Conservation (phyloP, 2,113 vertebrate species). For the Rhinolophus ferrumequinum region DNA sequence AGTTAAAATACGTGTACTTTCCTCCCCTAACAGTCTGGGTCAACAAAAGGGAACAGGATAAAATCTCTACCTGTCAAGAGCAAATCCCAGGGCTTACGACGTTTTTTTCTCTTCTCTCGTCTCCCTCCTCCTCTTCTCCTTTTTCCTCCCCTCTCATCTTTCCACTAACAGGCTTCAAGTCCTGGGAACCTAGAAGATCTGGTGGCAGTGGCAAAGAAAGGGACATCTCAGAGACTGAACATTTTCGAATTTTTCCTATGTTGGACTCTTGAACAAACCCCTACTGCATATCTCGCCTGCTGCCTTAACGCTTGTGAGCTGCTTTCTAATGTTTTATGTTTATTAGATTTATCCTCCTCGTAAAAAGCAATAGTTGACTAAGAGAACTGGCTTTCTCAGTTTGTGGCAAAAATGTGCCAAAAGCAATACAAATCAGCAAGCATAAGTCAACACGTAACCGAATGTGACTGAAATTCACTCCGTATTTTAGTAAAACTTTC, state of each 20-base stretch:
- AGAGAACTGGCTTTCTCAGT: not conserved
- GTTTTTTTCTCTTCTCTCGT: not conserved
- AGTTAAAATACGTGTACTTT: not conserved
- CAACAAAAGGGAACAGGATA: not conserved
- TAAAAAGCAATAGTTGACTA: not conserved
- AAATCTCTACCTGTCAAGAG: not conserved
- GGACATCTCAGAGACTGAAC: not conserved
- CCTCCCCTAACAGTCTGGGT: not conserved
- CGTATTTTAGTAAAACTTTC: not conserved
- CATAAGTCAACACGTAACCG: not conserved
- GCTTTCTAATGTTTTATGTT: conserved; percentile 11
- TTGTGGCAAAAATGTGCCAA: not conserved
- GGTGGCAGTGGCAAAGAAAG: not conserved
- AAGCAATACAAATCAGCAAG: not conserved
- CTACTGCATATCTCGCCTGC: not conserved
- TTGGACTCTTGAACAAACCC: not conserved
- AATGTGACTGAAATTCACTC: not conserved
- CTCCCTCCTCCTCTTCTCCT: not conserved
- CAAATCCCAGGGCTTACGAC: not conserved
- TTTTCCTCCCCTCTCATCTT: not conserved
- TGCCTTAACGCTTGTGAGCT: not conserved
- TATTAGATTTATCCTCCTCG: not conserved
- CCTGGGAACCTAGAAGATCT: not conserved
- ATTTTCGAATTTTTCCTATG: not conserved
- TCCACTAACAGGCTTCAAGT: not conserved